Evolutionary conservation across 37 sponge, comb jelly and placozoan genomes (phyloP).

Genomic region (Halichondria panicea): DNA sequence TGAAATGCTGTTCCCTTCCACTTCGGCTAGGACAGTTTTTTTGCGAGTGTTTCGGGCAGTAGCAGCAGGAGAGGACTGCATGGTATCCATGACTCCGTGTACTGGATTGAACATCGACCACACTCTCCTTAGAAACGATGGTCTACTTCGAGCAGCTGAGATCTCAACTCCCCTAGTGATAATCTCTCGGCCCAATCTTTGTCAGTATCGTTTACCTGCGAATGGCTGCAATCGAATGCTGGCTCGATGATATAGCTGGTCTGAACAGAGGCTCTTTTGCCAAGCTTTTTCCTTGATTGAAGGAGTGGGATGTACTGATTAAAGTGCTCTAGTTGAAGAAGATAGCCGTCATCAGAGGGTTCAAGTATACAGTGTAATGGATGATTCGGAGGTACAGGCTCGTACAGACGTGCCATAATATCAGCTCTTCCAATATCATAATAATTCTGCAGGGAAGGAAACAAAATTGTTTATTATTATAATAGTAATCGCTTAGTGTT

Average conservation of each 20-base stretch:
- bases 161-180: background rate
- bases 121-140: background rate
- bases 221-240: background rate
- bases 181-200: background rate
- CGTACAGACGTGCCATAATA: constrained; percentile 14
- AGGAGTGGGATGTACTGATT: constrained; percentile 29
- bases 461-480: background rate
- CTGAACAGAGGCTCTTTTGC: background rate
- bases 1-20: constrained; percentile 2
- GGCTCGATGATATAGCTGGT: constrained; percentile 4
- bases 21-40: constrained; percentile 12
- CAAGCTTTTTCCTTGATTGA: background rate
- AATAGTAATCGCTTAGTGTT: too few relatives aligned
- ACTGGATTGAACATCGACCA: background rate
- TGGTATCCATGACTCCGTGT: background rate
- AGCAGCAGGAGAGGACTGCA: too few relatives aligned
- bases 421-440: background rate
- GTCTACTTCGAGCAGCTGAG: background rate
- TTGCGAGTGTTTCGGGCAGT: background rate
- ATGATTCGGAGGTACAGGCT: constrained; percentile 19
- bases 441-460: background rate
- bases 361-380: constrained; percentile 42
- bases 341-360: background rate
- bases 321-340: constrained; percentile 44
- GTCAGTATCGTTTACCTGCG: background rate